Percentiles rank a stretch among this genome's conserved stretches.
phyloP scores from a whole-genome alignment of 2,797 vertebrate species.

The Poecilia wingei region DNA sequence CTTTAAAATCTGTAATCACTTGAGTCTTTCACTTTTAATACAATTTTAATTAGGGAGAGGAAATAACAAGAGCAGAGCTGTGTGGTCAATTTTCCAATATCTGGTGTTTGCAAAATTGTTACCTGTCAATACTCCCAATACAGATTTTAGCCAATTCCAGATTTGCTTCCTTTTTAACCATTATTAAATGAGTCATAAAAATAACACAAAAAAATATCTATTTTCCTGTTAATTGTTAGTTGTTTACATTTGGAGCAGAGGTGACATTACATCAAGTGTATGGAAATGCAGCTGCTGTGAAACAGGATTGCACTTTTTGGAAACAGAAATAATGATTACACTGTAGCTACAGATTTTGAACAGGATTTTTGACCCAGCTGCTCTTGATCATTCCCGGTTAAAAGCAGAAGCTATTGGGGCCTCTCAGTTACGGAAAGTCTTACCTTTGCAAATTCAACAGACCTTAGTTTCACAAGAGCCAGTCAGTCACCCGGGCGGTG shows the following conservation, averaged over 20 bases:
- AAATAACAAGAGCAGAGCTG: background rate
- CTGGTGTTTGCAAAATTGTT: background rate
- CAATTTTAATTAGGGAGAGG: conserved; percentile 70
- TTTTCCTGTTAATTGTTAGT: background rate
- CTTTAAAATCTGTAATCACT: conserved; percentile 76
- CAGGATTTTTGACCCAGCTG: background rate
- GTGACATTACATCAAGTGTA: background rate
- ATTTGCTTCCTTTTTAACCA: background rate
- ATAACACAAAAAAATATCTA: background rate
- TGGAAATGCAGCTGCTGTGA: background rate
- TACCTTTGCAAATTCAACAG: background rate
- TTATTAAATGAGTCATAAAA: background rate
- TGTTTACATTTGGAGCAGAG: background rate
- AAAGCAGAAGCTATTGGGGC: background rate
- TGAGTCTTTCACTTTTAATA: conserved; percentile 70
- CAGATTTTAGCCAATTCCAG: background rate
- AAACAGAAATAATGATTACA: background rate
- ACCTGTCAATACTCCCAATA: background rate
- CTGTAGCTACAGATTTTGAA: background rate
- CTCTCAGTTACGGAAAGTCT: background rate
- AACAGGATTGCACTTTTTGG: background rate
- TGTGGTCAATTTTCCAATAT: background rate
- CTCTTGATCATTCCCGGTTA: background rate
- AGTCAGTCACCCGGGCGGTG: background rate
- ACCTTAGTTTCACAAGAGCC: background rate